Percentiles rank a stretch among this genome's conserved stretches.
These are phyloP conservation scores for Dynastes hyllus DNA, from an alignment of 2,888 invertebrate species.

Conservation along the genomic window DNA sequence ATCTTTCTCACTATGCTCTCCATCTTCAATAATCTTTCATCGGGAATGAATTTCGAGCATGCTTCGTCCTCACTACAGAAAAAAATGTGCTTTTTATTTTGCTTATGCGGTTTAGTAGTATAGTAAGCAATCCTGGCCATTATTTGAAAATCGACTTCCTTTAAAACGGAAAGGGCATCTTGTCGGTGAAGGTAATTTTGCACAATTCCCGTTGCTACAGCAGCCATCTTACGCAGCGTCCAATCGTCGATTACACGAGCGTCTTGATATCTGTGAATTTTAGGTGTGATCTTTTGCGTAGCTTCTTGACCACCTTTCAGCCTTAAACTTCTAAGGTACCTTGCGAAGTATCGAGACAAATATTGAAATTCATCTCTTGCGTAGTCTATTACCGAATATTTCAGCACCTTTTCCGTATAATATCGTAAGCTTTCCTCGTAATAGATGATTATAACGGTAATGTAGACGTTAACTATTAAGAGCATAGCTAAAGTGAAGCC, in stretches of 20 bases:
- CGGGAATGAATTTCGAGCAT: constrained; percentile 13
- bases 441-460: constrained; percentile 49
- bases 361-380: constrained; percentile 44
- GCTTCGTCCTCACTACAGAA: not conserved
- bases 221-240: constrained; percentile 24
- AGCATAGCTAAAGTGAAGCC: constrained; percentile 53
- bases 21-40: constrained; percentile 37
- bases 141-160: constrained; percentile 6
- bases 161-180: not conserved
- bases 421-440: constrained; percentile 49
- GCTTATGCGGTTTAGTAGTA: not conserved
- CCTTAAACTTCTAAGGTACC: constrained; percentile 16
- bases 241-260: constrained; percentile 17
- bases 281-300: constrained; percentile 17
- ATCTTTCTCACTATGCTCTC: constrained; percentile 27
- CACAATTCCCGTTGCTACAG: constrained; percentile 25
- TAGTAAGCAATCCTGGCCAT: constrained; percentile 19
- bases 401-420: not conserved
- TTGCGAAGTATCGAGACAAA: constrained; percentile 32
- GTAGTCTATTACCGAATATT: constrained; percentile 44
- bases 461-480: constrained; percentile 50
- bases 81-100: constrained; percentile 8
- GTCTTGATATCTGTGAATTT: constrained; percentile 36
- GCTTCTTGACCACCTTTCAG: constrained; percentile 37
- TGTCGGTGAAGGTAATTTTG: constrained; percentile 26